Conservation (phyloP, 2,888 invertebrate species). For the Lochmaea crataegi region DNA sequence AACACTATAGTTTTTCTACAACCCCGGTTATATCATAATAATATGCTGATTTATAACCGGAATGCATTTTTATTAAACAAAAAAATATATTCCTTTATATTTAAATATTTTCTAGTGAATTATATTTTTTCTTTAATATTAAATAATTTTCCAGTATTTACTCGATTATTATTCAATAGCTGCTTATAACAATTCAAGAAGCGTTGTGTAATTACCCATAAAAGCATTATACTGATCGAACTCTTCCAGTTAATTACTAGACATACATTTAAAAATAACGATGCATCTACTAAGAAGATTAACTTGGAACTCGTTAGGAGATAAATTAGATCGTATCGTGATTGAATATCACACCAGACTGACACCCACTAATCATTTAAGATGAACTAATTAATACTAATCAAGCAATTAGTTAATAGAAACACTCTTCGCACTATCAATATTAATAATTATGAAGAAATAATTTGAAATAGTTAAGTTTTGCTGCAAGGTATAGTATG, state of each 20-base stretch:
- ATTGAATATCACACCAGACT: conserved; percentile 14
- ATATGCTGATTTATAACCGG: too few species aligned
- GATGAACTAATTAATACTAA: conserved; percentile 18
- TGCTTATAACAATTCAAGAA: background rate
- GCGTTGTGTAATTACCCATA: background rate
- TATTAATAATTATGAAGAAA: conserved; percentile 9
- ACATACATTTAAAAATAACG: background rate
- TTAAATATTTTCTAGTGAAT: too few species aligned
- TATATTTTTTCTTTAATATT: too few species aligned
- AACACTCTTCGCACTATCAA: background rate
- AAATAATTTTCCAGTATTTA: too few species aligned
- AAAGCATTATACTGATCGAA: background rate
- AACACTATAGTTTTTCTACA: too few species aligned
- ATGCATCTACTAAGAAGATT: conserved; percentile 1
- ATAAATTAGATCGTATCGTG: conserved; percentile 14
- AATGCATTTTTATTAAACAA: too few species aligned
- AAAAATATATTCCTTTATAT: too few species aligned
- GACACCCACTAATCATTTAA: conserved; percentile 18
- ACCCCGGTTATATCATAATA: too few species aligned
- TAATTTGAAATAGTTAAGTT: background rate
- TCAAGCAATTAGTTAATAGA: conserved; percentile 24
- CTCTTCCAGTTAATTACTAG: conserved; percentile 4
- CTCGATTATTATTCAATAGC: background rate
- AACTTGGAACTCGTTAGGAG: conserved; percentile 4
- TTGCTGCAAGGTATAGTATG: too few species aligned